Base-by-base conservation (phyloP, 2,888 invertebrate species). In the Helicoverpa assulta region DNA sequence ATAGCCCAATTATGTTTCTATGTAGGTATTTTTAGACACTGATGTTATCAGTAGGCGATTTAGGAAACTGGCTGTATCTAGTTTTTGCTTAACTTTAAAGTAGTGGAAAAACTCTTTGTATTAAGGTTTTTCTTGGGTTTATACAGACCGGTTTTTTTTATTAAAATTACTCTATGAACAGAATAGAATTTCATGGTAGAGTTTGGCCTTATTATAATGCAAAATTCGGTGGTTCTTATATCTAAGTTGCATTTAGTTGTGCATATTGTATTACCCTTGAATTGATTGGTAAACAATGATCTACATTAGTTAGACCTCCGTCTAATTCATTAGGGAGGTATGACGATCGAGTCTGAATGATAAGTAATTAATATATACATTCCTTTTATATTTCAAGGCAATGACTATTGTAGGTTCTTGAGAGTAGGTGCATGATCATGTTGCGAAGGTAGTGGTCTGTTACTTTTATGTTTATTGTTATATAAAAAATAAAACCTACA, bases 361-460 rank as follows among this genome's bases (percentile, higher is more conserved):
- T n/a, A 47, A 47, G n/a, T n/a, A 47, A 47, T 47, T 6, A 47
- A 47, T 40, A 2, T 8, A 33, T 40, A 14, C 40, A 47, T 47
- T 47, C 47, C 47, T n/a, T 47, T n/a, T n/a, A 47, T 47, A n/a
- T n/a, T 16, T 47, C 47, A 47, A 47, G 47, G 47, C 47, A 47
- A 47, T n/a, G 5, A n/a, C 47, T 6, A 47, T 6, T 16, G n/a
- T 47, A 47, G n/a, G 40, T 14, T 40, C 40, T 40, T 40, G 14
- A 14, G 12, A 40, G 37, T 37, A 37, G 2, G 1, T 37, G 0
- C 7, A 37, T 7, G 37, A 37, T 10, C 10, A 7, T 37, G 37
- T 10, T 37, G 10, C 10, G 37, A n/a, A n/a, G n/a, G n/a, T n/a
- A n/a, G n/a, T n/a, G n/a, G n/a, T n/a, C n/a, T n/a, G n/a, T n/a